Evolutionary conservation across 2,888 invertebrate genomes (phyloP).

Genomic region (Acanthosoma haemorrhoidale): DNA sequence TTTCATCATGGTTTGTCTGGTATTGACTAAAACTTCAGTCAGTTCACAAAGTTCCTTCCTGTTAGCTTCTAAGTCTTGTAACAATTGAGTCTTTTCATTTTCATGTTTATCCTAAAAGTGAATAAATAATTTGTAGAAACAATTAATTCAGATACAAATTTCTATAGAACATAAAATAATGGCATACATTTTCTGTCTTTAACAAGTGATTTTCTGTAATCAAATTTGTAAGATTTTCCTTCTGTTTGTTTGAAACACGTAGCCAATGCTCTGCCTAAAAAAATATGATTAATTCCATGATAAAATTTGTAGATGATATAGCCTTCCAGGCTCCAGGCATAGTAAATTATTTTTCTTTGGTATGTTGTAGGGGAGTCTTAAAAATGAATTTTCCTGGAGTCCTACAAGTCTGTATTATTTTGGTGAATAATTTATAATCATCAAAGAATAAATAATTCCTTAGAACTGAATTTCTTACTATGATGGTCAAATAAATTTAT

Average conservation of each 20-base stretch:
- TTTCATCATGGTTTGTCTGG: not conserved
- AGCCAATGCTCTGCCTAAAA: slow-evolving; percentile 1
- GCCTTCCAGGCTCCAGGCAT: too few species aligned
- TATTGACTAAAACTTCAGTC: not conserved
- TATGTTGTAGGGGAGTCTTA: too few species aligned
- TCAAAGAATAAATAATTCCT: too few species aligned
- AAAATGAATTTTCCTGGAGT: too few species aligned
- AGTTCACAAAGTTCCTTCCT: not conserved
- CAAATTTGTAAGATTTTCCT: slow-evolving; percentile 10
- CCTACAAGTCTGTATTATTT: too few species aligned
- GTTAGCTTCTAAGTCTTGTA: not conserved
- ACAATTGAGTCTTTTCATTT: not conserved
- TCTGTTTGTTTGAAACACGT: not conserved
- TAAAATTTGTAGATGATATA: too few species aligned
- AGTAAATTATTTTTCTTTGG: too few species aligned
- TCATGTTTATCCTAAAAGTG: slow-evolving; percentile 2
- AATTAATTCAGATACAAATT: not conserved
- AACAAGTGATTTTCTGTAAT: slow-evolving; percentile 4
- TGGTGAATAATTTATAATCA: too few species aligned
- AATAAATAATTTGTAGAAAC: not conserved
- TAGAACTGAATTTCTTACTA: too few species aligned
- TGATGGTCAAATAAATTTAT: too few species aligned
- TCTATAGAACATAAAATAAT: not conserved
- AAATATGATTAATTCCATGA: not conserved
- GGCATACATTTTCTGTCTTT: slow-evolving; percentile 4